Evolutionary conservation across 2,797 vertebrate genomes (phyloP), one percentile per base, ranked within the genome.

Genomic region (Rhabdophis nuchalis): DNA sequence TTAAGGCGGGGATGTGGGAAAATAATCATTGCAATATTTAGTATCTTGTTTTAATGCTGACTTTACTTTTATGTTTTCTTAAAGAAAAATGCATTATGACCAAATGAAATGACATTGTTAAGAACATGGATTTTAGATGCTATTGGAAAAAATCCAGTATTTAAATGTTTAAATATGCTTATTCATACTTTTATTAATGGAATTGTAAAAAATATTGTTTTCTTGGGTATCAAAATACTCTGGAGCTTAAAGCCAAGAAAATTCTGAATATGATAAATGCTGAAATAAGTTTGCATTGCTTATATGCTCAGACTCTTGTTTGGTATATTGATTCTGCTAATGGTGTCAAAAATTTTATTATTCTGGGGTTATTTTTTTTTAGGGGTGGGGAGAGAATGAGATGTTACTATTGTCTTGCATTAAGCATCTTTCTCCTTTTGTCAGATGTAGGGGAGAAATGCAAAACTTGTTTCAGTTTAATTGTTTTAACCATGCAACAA

Each of bases 401-500:
- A 95, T 4, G 93, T 61, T 92, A 89, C 93, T 91, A 46, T 95
- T 91, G 93, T 96, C 95, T 96, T 95, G 91, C 90, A 93, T 93
- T 94, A 95, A 97, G 95, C 94, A 96, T 93, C 93, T 96, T 95
- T 95, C 90, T 94, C 92, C 94, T 87, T 95, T 94, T 94, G 93
- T 64, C 61, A 94, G 95, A 96, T 96, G 93, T 92, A 95, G 95
- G 95, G 56, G 89, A 92, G 96, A 94, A 92, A 60, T 46, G 90
- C 92, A 92, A 95, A 96, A 95, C 86, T 96, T 97, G 95, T 96
- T 96, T 97, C 94, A 94, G 96, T 97, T 97, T 97, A 96, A 95
- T 52, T 97, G 96, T 97, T 94, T 93, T 97, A 97, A 97, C 94
- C 95, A 96, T 96, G 92, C 97, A 92, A 92, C 96, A 88, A 27